Conservation (phyloP, 1,140 invertebrate genomes). For the Philopotamus ludificatus region DNA sequence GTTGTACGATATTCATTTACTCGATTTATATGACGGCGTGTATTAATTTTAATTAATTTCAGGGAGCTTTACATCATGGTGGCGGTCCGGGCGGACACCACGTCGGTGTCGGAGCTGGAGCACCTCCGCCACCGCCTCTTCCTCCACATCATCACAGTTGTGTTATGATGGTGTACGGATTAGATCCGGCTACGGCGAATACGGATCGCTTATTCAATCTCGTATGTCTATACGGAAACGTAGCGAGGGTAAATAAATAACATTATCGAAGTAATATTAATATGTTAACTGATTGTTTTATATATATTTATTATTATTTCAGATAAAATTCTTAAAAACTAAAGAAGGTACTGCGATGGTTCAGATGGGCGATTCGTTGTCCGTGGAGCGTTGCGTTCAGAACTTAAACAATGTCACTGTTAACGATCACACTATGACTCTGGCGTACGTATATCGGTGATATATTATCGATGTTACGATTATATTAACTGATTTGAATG, state of each 20-base stretch:
- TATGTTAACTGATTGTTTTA: neutral
- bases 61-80: conserved; percentile 33
- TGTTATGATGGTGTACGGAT: conserved; percentile 97
- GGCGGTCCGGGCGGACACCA: conserved; percentile 51
- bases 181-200: conserved; percentile 91
- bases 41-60: conserved; percentile 19
- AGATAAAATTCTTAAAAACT: conserved; percentile 98
- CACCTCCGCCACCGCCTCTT: conserved; percentile 43
- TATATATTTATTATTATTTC: conserved; percentile 45
- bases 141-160: conserved; percentile 69
- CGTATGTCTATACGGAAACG: conserved; percentile 98
- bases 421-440: conserved; percentile 58
- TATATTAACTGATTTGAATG: conserved; percentile 3
- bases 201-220: conserved; percentile 97
- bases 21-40: neutral
- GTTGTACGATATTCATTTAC: conserved; percentile 12
- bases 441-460: conserved; percentile 38
- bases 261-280: neutral
- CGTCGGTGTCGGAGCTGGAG: conserved; percentile 43
- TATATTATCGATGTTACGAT: neutral
- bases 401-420: conserved; percentile 92
- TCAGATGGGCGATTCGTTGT: conserved; percentile 95
- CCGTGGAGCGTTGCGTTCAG: conserved; percentile 90
- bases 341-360: conserved; percentile 99
- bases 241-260: conserved; percentile 80